Percentiles rank a stretch among this genome's conserved stretches.
phyloP scores from a whole-genome alignment of 1,140 invertebrate genomes.

The Stegodyphus dumicola region DNA sequence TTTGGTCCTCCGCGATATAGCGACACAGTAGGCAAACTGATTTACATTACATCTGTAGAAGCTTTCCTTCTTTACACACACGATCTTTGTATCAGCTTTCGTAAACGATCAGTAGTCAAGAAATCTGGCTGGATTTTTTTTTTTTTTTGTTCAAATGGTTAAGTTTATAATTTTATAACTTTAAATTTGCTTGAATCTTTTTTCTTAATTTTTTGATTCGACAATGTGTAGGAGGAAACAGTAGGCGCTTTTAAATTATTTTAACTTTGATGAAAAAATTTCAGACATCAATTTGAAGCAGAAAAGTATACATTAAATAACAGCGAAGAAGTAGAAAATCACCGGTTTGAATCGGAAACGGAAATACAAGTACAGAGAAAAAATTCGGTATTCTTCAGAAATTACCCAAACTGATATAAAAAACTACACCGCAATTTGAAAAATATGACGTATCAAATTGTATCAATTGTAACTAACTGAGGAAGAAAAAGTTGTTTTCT shows the following conservation, averaged over 20 bases:
- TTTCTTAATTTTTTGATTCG: background rate
- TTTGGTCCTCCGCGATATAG: too few species aligned
- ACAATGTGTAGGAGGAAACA: background rate
- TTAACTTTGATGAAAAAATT: background rate
- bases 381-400: background rate
- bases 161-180: constrained; percentile 14
- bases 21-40: too few species aligned
- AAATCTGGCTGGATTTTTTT: too few species aligned
- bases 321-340: constrained; percentile 9
- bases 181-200: background rate
- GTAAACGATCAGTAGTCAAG: background rate
- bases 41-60: too few species aligned
- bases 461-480: background rate
- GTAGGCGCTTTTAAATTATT: background rate
- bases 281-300: background rate
- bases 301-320: background rate
- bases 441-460: background rate
- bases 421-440: background rate
- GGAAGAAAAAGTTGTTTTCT: background rate
- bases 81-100: background rate
- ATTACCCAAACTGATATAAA: background rate
- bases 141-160: background rate
- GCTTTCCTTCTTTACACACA: too few species aligned
- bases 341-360: background rate
- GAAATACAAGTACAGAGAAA: constrained; percentile 3